Evolutionary conservation across 2,888 invertebrate genomes (phyloP).

Genomic region (Drosophila ustulata): DNA sequence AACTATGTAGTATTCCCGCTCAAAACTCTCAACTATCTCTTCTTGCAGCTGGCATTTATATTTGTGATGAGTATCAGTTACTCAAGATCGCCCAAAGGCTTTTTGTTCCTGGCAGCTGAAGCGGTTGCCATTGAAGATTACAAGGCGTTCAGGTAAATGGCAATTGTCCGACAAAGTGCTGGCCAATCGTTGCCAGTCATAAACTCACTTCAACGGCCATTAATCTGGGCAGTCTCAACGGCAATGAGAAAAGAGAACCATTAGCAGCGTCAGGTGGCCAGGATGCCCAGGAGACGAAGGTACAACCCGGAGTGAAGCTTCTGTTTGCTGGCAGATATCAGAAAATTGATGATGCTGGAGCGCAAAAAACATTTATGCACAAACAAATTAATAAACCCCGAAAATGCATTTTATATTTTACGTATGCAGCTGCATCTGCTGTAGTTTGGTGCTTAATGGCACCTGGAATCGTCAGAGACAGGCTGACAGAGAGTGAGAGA

Average conservation of each 20-base stretch:
- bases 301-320: conserved; percentile 12
- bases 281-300: not conserved
- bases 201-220: conserved; percentile 45
- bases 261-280: conserved; percentile 31
- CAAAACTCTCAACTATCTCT: conserved; percentile 1
- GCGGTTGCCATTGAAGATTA: conserved; percentile 21
- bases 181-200: conserved; percentile 47
- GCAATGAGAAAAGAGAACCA: conserved; percentile 20
- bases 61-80: conserved; percentile 24
- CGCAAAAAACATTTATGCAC: conserved; percentile 45
- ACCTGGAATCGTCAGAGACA: conserved; percentile 40
- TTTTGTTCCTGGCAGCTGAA: not conserved
- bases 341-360: conserved; percentile 63
- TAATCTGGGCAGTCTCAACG: conserved; percentile 49
- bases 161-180: conserved; percentile 44
- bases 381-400: conserved; percentile 65
- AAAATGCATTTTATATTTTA: conserved; percentile 43
- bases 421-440: conserved; percentile 39
- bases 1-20: not conserved
- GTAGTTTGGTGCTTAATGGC: conserved; percentile 50
- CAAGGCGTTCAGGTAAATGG: conserved; percentile 35
- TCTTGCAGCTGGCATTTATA: conserved; percentile 25
- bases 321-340: conserved; percentile 52
- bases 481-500: not conserved
- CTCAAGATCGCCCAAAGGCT: conserved; percentile 1